Evolutionary conservation across 2,888 invertebrate genomes (phyloP).

Genomic region (Keiferia lycopersicella): DNA sequence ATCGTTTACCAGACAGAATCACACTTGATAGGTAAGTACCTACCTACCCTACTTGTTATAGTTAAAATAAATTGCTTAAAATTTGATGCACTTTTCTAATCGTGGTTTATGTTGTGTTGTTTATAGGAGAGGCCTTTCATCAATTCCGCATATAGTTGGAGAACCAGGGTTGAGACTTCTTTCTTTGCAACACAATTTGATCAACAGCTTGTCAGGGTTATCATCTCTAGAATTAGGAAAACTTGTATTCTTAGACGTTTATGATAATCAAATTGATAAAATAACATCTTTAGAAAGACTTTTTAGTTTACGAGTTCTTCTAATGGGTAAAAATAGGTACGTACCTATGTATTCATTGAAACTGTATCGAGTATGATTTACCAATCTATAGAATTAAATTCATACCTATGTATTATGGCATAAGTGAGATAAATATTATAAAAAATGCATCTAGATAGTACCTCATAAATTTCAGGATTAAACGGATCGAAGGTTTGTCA

Average conservation of each 20-base stretch:
- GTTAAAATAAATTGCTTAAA: background rate
- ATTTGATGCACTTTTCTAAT: background rate
- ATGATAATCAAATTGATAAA: constrained; percentile 96
- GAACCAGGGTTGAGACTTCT: constrained; percentile 90
- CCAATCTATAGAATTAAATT: background rate
- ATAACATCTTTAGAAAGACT: constrained; percentile 89
- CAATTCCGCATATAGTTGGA: constrained; percentile 90
- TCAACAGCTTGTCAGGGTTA: constrained; percentile 86
- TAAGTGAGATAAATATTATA: too few species aligned
- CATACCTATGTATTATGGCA: background rate
- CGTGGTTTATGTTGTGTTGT: background rate
- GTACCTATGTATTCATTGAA: background rate
- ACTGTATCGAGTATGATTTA: background rate
- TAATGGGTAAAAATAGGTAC: constrained; percentile 95
- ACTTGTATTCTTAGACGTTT: constrained; percentile 95
- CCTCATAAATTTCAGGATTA: constrained; percentile 81
- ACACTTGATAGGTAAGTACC: constrained; percentile 86
- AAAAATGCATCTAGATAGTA: background rate
- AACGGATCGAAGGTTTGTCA: constrained; percentile 88
- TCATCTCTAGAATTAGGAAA: constrained; percentile 82
- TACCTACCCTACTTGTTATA: background rate
- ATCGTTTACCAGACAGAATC: constrained; percentile 92
- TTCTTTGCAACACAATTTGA: constrained; percentile 95
- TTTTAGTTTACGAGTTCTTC: constrained; percentile 89
- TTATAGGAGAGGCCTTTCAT: constrained; percentile 88